Evolutionary conservation across 2,113 vertebrate species (phyloP), one percentile per base, ranked within the genome.

Genomic region (Sminthopsis crassicaudata): DNA sequence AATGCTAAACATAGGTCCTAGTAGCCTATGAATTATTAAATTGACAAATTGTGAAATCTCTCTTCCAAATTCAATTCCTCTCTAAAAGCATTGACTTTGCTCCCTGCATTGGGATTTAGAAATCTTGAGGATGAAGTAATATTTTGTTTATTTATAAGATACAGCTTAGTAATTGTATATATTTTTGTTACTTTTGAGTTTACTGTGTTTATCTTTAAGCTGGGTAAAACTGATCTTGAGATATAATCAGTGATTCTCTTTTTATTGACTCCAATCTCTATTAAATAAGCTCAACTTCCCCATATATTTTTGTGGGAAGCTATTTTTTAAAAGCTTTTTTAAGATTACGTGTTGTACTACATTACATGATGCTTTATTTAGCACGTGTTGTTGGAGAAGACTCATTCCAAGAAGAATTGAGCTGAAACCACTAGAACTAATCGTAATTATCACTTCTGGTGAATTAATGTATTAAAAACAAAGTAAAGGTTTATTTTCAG

Each of bases 381-480:
- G 96, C 91, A 67, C 93, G 91, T 97, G 94, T 97, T 96, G 90
- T 90, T 60, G 90, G 94, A 97, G 94, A 92, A 26, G 94, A 46
- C 96, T 90, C 95, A 89, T 91, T 96, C n/a, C 92, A 57, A 53
- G 91, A 94, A 96, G 24, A 96, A 95, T 51, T 96, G 91, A 96
- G 97, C 93, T 89, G 95, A 90, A 96, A 94, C 95, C 92, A 96
- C 93, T 97, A 96, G 97, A 98, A 93, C 96, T 96, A 97, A 94
- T 96, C 95, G 97, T 98, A 97, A 97, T 98, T 97, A 97, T 98
- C 97, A 98, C 96, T 97, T 97, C 94, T 97, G 92, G 93, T 97
- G 96, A 97, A 98, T 97, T 98, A 97, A 98, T 97, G 96, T 94
- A 95, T 94, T 95, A 97, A 96, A 97, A 2, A 95, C 46, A 7